Evolutionary conservation across 1,140 invertebrate species (phyloP).

Genomic region (Drosophila mauritiana): DNA sequence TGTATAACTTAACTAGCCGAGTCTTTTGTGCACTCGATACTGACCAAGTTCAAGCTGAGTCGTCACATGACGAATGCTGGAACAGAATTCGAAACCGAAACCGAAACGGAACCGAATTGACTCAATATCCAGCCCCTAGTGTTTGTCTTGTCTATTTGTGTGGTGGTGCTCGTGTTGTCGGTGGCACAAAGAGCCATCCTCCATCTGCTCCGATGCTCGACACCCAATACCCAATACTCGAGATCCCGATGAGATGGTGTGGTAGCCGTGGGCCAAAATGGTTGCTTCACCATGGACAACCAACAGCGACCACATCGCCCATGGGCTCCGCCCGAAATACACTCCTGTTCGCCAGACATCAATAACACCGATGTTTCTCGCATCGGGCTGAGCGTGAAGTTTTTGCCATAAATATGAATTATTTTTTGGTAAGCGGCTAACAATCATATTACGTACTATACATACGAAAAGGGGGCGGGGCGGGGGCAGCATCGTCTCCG

Average conservation of each 20-base stretch:
- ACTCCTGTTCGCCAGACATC: constrained; percentile 25
- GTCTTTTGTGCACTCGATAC: not conserved
- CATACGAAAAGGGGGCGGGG: not conserved
- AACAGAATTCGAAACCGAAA: not conserved
- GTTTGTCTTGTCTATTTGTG: constrained; percentile 69
- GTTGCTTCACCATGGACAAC: constrained; percentile 10
- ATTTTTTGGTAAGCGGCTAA: constrained; percentile 25
- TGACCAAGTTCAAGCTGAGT: not conserved
- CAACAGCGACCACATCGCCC: constrained; percentile 6
- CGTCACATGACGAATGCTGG: constrained; percentile 5
- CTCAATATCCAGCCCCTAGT: constrained; percentile 40
- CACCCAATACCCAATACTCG: constrained; percentile 1
- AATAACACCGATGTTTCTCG: not conserved
- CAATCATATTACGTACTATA: constrained; percentile 73
- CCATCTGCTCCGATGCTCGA: not conserved
- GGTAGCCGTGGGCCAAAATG: constrained; percentile 16
- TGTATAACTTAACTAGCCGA: no score
- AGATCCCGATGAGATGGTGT: not conserved
- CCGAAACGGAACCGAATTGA: not conserved
- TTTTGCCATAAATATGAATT: constrained; percentile 62
- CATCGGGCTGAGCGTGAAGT: constrained; percentile 42
- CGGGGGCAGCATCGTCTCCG: no score
- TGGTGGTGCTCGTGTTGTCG: constrained; percentile 39
- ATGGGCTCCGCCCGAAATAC: constrained; percentile 29
- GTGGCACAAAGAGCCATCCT: constrained; percentile 44